phyloP scores from a whole-genome alignment of 1,140 invertebrate genomes.

The Metopolophium dirhodum region DNA sequence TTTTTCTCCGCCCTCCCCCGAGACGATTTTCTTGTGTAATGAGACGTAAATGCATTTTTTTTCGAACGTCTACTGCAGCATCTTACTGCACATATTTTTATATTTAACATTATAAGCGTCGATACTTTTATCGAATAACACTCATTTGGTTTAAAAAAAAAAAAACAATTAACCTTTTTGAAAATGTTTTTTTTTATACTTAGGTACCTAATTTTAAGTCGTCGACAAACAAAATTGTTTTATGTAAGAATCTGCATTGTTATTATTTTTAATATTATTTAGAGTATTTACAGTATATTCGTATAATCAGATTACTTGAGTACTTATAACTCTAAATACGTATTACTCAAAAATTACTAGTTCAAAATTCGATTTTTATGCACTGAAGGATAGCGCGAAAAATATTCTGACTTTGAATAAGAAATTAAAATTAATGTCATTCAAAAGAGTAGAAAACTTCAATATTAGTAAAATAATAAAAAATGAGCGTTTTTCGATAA shows the following conservation, averaged over 20 bases:
- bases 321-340: background rate
- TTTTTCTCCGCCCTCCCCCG: background rate
- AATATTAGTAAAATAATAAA: background rate
- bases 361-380: background rate
- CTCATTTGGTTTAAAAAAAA: too few relatives aligned
- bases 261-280: background rate
- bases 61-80: slow-evolving; percentile 31
- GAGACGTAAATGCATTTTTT: slow-evolving; percentile 34
- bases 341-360: background rate
- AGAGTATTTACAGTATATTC: too few relatives aligned
- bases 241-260: too few relatives aligned
- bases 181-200: too few relatives aligned
- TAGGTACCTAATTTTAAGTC: too few relatives aligned
- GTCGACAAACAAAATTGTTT: too few relatives aligned
- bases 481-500: background rate
- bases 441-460: background rate
- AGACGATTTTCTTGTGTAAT: background rate
- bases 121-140: background rate
- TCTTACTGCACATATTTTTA: background rate
- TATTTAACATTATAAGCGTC: background rate
- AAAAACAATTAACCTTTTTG: too few relatives aligned
- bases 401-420: background rate
- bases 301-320: background rate
- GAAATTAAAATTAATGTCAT: background rate
- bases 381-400: background rate